Evolutionary conservation across 2,113 vertebrate species (phyloP).

Genomic region (Hemiprocne comata): DNA sequence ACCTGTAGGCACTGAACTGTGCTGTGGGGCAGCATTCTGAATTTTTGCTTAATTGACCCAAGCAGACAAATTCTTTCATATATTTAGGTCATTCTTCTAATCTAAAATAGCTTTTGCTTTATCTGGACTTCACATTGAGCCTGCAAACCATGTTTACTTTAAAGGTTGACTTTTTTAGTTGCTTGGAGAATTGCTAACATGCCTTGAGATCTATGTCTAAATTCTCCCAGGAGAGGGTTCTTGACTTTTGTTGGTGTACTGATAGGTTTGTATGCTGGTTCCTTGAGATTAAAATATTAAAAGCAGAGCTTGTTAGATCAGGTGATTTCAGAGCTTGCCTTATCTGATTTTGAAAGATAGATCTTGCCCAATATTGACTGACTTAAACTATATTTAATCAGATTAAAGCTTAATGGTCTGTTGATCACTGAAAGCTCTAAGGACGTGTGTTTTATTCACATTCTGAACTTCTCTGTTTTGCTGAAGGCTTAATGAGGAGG

Average conservation of each 20-base stretch:
- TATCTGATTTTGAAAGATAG: neutral
- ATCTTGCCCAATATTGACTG: neutral
- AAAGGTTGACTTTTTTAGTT: neutral
- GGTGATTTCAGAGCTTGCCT: neutral
- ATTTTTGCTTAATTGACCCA: neutral
- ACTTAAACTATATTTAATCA: neutral
- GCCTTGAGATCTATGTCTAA: neutral
- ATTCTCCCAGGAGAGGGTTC: neutral
- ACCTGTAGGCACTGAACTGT: neutral
- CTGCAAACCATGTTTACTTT: neutral
- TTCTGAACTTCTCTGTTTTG: neutral
- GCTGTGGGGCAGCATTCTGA: neutral
- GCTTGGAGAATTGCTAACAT: neutral
- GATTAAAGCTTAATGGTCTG: neutral
- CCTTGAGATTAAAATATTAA: neutral
- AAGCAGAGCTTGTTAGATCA: neutral
- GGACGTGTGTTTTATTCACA: neutral
- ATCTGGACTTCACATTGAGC: neutral
- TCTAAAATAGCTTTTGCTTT: neutral
- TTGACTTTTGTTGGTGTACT: neutral
- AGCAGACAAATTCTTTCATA: neutral
- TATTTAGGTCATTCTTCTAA: neutral
- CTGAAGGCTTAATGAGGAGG: constrained; percentile 89
- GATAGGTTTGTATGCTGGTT: neutral
- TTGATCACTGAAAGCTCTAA: neutral